Conservation (phyloP, 64 coral and sea anemone species). For the Astreopora myriophthalma region DNA sequence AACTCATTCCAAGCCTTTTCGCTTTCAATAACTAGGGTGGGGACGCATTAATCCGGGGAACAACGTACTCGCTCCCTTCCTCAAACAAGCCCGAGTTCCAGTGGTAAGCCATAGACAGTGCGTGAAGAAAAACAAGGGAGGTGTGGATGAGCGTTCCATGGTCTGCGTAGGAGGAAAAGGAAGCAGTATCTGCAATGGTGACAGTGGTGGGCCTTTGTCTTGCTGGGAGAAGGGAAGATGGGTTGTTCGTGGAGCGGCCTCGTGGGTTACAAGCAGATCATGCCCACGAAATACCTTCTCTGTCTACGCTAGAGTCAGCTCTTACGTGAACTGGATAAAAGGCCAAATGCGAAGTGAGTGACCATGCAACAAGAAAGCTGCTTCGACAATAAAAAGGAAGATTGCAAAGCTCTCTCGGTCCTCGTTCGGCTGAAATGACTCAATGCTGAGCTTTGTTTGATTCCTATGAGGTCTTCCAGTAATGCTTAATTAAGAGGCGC, state of each 20-base stretch:
- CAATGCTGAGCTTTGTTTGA: too few relatives aligned
- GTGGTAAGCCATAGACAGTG: conserved; percentile 49
- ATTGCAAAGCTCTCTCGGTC: too few relatives aligned
- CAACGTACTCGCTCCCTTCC: background rate
- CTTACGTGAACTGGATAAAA: conserved; percentile 71
- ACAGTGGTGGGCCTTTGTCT: conserved; percentile 75
- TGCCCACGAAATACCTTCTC: conserved; percentile 70
- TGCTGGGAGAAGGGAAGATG: conserved; percentile 65
- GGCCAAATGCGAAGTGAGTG: conserved; percentile 34
- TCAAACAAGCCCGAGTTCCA: conserved; percentile 69
- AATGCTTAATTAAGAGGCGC: too few relatives aligned
- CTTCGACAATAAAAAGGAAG: too few relatives aligned
- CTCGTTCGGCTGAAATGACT: too few relatives aligned
- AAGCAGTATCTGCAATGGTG: conserved; percentile 79
- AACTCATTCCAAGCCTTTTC: background rate
- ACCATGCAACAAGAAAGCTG: too few relatives aligned
- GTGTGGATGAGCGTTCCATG: conserved; percentile 63
- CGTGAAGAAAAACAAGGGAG: background rate
- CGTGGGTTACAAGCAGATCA: conserved; percentile 60
- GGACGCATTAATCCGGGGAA: conserved; percentile 32
- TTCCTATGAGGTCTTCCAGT: too few relatives aligned
- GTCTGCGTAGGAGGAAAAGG: conserved; percentile 71
- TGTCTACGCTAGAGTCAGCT: conserved; percentile 79
- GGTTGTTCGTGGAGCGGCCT: conserved; percentile 75
- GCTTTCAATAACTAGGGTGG: conserved; percentile 19